Evolutionary conservation across 2,113 vertebrate species (phyloP).

Genomic region (Gymnarchus niloticus): DNA sequence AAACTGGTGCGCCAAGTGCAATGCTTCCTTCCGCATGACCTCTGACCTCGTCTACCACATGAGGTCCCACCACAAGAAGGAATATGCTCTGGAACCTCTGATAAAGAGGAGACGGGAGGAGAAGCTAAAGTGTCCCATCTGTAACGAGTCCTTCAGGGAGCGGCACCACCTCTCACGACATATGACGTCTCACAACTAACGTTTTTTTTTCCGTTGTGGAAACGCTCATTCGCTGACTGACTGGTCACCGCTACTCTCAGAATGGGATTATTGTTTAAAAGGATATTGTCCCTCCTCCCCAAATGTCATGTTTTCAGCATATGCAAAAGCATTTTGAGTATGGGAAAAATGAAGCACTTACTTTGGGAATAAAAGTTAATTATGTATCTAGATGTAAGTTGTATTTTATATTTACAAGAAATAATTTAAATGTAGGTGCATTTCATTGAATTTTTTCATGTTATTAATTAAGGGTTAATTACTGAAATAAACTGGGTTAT

Average conservation of each 20-base stretch:
- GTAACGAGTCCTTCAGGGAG: constrained; percentile 94
- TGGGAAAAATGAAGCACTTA: constrained; percentile 81
- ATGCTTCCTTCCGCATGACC: constrained; percentile 97
- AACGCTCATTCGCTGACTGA: background rate
- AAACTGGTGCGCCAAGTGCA: constrained; percentile 99
- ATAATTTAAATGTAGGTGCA: constrained; percentile 56
- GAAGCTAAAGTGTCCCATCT: constrained; percentile 96
- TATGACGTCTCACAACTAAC: constrained; percentile 96
- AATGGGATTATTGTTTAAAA: constrained; percentile 36
- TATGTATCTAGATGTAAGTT: constrained; percentile 91
- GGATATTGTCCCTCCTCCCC: constrained; percentile 58
- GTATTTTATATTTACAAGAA: constrained; percentile 89
- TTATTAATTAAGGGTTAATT: constrained; percentile 50
- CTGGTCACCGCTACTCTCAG: background rate
- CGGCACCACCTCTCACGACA: constrained; percentile 94
- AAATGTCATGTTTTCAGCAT: constrained; percentile 83
- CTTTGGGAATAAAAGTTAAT: constrained; percentile 73
- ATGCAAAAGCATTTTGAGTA: constrained; percentile 84
- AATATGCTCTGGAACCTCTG: constrained; percentile 86
- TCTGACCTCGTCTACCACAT: constrained; percentile 98
- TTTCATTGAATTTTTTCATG: constrained; percentile 58
- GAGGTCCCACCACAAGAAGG: constrained; percentile 97
- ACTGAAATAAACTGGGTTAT: constrained; percentile 58
- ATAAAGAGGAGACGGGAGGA: constrained; percentile 90
- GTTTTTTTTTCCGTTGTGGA: constrained; percentile 23